Evolutionary conservation across 2,113 vertebrate species (phyloP).

Genomic region (Macrotus californicus): DNA sequence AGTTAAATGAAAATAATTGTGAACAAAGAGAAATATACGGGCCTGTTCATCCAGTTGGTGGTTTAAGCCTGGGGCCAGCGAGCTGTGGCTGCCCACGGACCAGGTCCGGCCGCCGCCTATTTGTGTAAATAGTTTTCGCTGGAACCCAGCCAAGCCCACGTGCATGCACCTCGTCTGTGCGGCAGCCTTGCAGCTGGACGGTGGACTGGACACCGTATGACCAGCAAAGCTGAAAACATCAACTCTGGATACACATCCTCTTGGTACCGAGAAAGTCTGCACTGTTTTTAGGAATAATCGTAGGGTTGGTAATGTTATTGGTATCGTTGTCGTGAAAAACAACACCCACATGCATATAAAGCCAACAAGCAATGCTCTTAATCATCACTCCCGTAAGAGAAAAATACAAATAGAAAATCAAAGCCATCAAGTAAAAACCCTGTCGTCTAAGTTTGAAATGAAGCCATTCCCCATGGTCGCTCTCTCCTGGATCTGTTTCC

Average conservation of each 20-base stretch:
- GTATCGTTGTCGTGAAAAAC: background rate
- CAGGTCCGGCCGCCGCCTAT: background rate
- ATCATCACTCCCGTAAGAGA: background rate
- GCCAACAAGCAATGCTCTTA: background rate
- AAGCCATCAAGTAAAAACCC: background rate
- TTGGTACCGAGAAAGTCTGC: background rate
- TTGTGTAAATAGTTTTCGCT: background rate
- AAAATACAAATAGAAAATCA: background rate
- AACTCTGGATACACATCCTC: background rate
- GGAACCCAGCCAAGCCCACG: background rate
- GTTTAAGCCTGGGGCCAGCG: background rate
- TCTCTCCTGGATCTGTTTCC: background rate
- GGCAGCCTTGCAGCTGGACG: no score
- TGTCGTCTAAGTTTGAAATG: background rate
- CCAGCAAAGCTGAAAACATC: no score
- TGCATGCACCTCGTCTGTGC: accelerated
- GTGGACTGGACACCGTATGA: accelerated
- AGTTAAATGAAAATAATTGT: background rate
- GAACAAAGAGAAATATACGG: background rate
- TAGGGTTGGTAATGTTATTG: background rate
- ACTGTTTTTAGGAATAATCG: background rate
- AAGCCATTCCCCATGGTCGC: background rate
- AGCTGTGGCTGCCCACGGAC: background rate
- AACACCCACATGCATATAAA: accelerated
- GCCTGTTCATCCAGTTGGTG: no score